Conservation (phyloP, 2,888 invertebrate species). For the Nymphalis polychloros region DNA sequence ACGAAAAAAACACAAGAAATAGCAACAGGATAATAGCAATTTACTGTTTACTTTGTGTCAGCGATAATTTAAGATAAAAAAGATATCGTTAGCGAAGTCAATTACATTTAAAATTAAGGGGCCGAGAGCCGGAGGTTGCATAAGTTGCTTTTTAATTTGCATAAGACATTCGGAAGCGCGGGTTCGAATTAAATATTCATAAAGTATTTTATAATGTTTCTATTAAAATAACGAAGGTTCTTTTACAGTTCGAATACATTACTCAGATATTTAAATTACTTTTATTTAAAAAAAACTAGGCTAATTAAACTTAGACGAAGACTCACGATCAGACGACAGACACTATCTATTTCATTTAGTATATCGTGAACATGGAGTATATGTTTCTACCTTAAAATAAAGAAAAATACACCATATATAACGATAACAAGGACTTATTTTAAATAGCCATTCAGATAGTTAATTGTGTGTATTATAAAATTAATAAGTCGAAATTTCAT, state of each 20-base stretch:
- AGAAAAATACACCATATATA: too few relatives aligned
- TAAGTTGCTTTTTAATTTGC: conserved; percentile 36
- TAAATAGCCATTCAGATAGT: too few relatives aligned
- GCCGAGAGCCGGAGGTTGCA: conserved; percentile 28
- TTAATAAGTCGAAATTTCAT: too few relatives aligned
- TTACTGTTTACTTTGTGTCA: conserved; percentile 28
- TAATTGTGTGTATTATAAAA: too few relatives aligned
- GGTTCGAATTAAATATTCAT: conserved; percentile 28
- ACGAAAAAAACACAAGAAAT: not conserved
- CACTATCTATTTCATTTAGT: too few relatives aligned
- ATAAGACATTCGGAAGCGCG: conserved; percentile 32
- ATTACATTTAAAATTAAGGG: conserved; percentile 36
- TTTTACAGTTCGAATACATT: conserved; percentile 1
- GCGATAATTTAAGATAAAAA: conserved; percentile 30
- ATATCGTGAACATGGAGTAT: too few relatives aligned
- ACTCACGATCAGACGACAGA: too few relatives aligned
- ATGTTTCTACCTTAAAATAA: too few relatives aligned
- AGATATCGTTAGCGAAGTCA: conserved; percentile 34
- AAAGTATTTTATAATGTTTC: conserved; percentile 15
- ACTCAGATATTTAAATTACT: not conserved
- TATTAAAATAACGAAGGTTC: conserved; percentile 10
- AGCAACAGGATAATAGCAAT: not conserved
- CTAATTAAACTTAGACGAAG: not conserved
- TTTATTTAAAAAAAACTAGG: not conserved
- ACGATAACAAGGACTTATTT: too few relatives aligned